Evolutionary conservation across 2,113 vertebrate species (phyloP).

Genomic region (Dissostichus mawsoni): DNA sequence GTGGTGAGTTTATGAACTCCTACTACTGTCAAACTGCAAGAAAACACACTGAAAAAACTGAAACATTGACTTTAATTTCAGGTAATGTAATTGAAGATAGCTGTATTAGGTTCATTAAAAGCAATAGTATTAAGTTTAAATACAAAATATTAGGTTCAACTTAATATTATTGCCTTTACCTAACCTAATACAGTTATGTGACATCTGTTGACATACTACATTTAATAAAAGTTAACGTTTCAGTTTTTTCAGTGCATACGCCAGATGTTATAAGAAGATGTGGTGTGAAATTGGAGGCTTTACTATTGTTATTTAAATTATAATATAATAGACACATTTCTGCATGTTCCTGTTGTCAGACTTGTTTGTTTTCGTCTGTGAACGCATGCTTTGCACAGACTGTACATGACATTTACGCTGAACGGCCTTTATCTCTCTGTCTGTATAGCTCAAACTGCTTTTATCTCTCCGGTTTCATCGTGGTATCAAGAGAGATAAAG

Average conservation of each 20-base stretch:
- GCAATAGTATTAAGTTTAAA: too few species aligned
- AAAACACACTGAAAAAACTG: too few species aligned
- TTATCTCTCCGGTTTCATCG: constrained; percentile 29
- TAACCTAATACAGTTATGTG: too few species aligned
- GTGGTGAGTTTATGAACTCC: neutral
- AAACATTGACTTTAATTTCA: too few species aligned
- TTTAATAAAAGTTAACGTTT: too few species aligned
- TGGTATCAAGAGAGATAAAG: constrained; percentile 36
- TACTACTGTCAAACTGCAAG: too few species aligned
- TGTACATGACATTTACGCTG: constrained; percentile 38
- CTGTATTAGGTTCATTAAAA: too few species aligned
- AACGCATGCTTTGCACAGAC: neutral
- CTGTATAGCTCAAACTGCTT: constrained; percentile 43
- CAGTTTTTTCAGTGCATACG: too few species aligned
- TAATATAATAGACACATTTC: constrained; percentile 3
- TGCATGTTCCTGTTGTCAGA: neutral
- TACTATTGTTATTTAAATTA: neutral
- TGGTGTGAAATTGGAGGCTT: neutral
- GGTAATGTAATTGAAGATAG: too few species aligned
- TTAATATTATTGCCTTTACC: too few species aligned
- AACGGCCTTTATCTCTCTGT: constrained; percentile 45
- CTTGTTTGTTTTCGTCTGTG: constrained; percentile 23
- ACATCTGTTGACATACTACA: too few species aligned
- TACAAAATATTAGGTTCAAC: too few species aligned
- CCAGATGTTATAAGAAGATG: neutral